Evolutionary conservation across 2,113 vertebrate genomes (phyloP), one percentile per base, ranked within the genome.

Genomic region (Pachycephala philippinensis): DNA sequence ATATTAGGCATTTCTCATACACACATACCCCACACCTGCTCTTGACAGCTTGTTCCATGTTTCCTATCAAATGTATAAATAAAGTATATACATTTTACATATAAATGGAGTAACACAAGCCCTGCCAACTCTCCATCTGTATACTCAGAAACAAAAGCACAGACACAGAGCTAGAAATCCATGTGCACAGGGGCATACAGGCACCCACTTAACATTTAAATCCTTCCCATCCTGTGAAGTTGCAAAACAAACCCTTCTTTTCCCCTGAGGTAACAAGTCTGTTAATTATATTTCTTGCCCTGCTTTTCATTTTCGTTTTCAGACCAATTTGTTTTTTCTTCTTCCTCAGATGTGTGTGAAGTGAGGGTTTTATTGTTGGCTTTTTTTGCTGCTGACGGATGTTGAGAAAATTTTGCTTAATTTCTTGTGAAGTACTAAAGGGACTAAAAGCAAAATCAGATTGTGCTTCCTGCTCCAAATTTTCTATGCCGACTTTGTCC

Each of bases 21-120:
- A 83, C 78, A 39, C 85, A 91, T 91, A 77, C 42, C 93, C 89
- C 96, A 90, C 95, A 96, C 95, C 92, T 96, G 95, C 94, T 84
- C 90, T 53, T 96, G 95, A 97, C 96, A 96, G 93, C 89, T 84
- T 81, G 76, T 84, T 92, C 89, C 77, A 89, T 94, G 95, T 93
- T 94, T 95, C 50, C 10, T 87, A 95, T 93, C 92, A 87, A 97
- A 89, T 78, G 88, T 94, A 94, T 95, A 96, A 93, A 90, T 93
- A 94, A 84, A 10, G 13, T 68, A 94, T 94, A 96, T 81, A 93
- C 80, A 84, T 96, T 88, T 93, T 92, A 90, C 60, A 44, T 33
- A 64, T 44, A 94, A 94, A 93, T 5, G 8, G 76, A 89, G 83
- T 40, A 93, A 57, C 50, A 47, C 72, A 57, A 84, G 23, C 52